Percentiles rank a stretch among this genome's conserved stretches.
Conservation (phyloP, 2,797 vertebrate genomes). For the Sternarchorhynchus goeldii region DNA sequence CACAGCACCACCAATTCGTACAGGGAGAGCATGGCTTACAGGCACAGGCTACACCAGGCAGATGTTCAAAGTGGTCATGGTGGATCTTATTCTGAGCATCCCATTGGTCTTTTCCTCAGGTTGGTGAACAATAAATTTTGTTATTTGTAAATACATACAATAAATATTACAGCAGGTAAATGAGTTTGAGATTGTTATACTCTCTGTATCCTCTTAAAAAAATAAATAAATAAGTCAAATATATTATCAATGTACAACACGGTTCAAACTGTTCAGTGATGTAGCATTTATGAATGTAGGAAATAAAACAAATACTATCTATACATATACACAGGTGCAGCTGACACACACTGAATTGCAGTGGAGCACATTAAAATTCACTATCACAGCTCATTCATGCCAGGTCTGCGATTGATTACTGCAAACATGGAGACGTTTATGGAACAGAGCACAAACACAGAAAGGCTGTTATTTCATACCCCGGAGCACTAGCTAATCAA, state of each 20-base stretch:
- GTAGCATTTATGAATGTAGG: conserved; percentile 32
- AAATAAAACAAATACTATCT: conserved; percentile 26
- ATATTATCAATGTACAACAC: conserved; percentile 19
- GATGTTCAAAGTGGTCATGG: neutral
- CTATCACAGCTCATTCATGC: conserved; percentile 38
- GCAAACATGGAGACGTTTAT: conserved; percentile 39
- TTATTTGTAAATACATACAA: neutral
- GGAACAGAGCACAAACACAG: conserved; percentile 28
- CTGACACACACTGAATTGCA: conserved; percentile 39
- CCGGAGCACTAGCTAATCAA: conserved; percentile 32
- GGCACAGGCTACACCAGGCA: conserved; percentile 25
- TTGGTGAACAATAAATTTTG: neutral
- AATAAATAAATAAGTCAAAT: conserved; percentile 17
- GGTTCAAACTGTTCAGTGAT: conserved; percentile 35
- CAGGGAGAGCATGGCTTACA: conserved; percentile 30
- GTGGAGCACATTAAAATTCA: conserved; percentile 47
- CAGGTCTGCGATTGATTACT: conserved; percentile 48
- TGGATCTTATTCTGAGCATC: neutral
- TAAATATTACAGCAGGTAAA: neutral
- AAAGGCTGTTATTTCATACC: conserved; percentile 40
- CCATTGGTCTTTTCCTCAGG: neutral
- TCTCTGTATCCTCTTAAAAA: neutral
- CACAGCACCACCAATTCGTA: conserved; percentile 18
- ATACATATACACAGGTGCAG: conserved; percentile 47
- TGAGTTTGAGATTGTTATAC: neutral